These are phyloP conservation scores for Blera fallax DNA, from an alignment of 2,888 invertebrate species.

Conservation along the genomic window DNA sequence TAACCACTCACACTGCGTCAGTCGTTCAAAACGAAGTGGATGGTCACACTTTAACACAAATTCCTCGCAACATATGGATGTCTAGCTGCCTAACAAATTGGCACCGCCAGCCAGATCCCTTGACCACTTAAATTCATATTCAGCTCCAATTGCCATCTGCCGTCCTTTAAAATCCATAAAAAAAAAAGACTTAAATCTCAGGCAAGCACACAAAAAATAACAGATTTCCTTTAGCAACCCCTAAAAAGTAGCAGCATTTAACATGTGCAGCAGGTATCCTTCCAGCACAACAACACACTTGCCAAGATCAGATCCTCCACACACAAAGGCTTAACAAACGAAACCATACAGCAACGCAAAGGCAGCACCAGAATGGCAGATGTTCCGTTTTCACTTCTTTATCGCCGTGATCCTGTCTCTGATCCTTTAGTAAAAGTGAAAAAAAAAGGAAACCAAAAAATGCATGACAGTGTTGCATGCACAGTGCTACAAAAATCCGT, in stretches of 20 bases:
- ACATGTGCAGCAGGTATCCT: constrained; percentile 64
- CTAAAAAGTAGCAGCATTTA: constrained; percentile 49
- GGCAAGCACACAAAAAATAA: constrained; percentile 1
- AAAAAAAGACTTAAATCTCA: constrained; percentile 14
- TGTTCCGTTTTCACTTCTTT: constrained; percentile 1
- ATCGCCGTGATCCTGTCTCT: constrained; percentile 11
- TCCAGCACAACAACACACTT: constrained; percentile 22
- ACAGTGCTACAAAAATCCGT: constrained; percentile 6
- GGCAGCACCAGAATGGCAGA: constrained; percentile 34
- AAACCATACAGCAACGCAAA: constrained; percentile 31
- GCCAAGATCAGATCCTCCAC: constrained; percentile 47
- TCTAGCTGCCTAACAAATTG: neutral
- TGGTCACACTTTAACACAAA: neutral
- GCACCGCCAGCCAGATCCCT: neutral
- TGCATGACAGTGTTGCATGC: constrained; percentile 36
- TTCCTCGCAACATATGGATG: neutral
- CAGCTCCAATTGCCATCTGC: constrained; percentile 50
- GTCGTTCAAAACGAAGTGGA: too few relatives aligned
- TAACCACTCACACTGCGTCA: too few relatives aligned
- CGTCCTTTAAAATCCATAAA: constrained; percentile 22
- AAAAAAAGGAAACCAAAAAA: neutral
- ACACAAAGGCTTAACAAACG: constrained; percentile 41
- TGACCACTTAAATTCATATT: constrained; percentile 40
- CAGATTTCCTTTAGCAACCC: constrained; percentile 51
- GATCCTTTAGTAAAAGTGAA: constrained; percentile 31